phyloP scores from a whole-genome alignment of 2,888 invertebrate genomes.

The Halictus quadricinctus region DNA sequence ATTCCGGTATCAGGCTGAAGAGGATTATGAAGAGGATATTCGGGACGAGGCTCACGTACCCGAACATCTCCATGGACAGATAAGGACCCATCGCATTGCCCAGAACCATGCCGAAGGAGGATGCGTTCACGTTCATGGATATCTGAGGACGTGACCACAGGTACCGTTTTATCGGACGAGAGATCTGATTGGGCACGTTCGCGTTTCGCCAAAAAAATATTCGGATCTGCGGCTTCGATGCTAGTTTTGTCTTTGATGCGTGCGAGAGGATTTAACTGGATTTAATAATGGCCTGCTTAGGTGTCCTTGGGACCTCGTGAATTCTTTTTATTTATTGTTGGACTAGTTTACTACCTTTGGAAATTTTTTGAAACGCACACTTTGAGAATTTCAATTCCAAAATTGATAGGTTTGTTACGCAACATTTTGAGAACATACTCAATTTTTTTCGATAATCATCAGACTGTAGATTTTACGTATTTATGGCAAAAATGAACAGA shows the following conservation, averaged over 20 bases:
- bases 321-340: background rate
- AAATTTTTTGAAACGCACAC: no score
- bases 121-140: slow-evolving; percentile 76
- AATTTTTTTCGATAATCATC: background rate
- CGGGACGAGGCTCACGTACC: slow-evolving; percentile 74
- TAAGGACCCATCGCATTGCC: slow-evolving; percentile 80
- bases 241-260: background rate
- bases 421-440: background rate
- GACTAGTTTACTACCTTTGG: background rate
- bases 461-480: background rate
- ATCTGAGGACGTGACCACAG: slow-evolving; percentile 70
- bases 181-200: slow-evolving; percentile 25
- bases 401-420: background rate
- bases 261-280: background rate
- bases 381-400: background rate
- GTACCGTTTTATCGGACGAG: slow-evolving; percentile 28
- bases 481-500: no score
- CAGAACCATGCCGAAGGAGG: slow-evolving; percentile 76
- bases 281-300: background rate
- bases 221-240: background rate
- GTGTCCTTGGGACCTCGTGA: background rate
- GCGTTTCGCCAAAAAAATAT: slow-evolving; percentile 7
- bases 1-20: slow-evolving; percentile 78
- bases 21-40: slow-evolving; percentile 74
- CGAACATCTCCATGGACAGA: slow-evolving; percentile 76